Evolutionary conservation across 2,888 invertebrate genomes (phyloP).

Genomic region (Chalcis sispes): DNA sequence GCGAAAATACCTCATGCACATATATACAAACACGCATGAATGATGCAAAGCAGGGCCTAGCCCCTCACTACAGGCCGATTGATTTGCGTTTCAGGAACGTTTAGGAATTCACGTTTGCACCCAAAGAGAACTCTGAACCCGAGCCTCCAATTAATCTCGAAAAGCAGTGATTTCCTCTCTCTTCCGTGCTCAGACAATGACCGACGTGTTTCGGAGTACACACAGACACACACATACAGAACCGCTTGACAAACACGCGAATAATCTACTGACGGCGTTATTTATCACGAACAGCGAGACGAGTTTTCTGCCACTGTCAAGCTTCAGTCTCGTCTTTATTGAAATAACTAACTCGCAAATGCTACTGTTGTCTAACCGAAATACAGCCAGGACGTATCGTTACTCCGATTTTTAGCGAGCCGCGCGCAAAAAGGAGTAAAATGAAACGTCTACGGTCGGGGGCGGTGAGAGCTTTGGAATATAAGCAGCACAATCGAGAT

Average conservation of each 20-base stretch:
- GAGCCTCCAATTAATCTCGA: constrained; percentile 8
- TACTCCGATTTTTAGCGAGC: neutral
- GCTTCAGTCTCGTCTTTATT: too few species aligned
- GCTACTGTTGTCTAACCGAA: too few species aligned
- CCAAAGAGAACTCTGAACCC: neutral
- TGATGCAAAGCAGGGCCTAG: too few species aligned
- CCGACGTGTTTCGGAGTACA: constrained; percentile 22
- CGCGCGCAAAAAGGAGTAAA: too few species aligned
- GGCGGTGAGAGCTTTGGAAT: too few species aligned
- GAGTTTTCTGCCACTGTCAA: too few species aligned
- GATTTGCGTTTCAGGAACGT: neutral
- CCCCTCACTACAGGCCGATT: neutral
- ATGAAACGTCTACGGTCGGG: too few species aligned
- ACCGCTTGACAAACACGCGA: constrained; percentile 21
- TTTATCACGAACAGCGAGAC: too few species aligned
- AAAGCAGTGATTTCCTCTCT: constrained; percentile 19
- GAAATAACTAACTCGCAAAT: too few species aligned
- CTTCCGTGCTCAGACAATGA: constrained; percentile 6
- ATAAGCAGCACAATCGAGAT: too few species aligned
- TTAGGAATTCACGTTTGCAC: neutral
- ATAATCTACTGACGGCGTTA: neutral
- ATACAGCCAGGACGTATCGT: neutral
- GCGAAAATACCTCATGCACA: constrained; percentile 21
- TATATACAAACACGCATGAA: too few species aligned
- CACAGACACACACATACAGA: constrained; percentile 19